Percentiles rank a stretch among this genome's conserved stretches.
phyloP scores from a whole-genome alignment of 2,797 vertebrate genomes.

The Synaphobranchus kaupii region DNA sequence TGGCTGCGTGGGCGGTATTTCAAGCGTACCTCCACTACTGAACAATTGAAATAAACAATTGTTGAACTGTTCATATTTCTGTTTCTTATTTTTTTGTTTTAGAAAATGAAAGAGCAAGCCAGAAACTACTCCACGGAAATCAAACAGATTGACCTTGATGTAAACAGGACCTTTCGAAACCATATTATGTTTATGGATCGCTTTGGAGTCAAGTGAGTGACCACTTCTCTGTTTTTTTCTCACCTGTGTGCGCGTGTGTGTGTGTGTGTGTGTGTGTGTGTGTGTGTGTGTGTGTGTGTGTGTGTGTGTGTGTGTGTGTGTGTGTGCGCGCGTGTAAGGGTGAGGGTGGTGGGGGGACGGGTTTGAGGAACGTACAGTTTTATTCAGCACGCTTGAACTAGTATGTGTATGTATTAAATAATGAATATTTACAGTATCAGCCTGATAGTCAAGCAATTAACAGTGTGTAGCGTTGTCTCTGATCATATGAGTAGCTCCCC shows the following conservation, averaged over 20 bases:
- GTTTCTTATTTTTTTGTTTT: conserved; percentile 29
- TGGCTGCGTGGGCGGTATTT: background rate
- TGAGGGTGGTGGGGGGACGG: too few species aligned
- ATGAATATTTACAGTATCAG: background rate
- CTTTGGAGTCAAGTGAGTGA: conserved; percentile 89
- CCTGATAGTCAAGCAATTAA: background rate
- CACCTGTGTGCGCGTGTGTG: background rate
- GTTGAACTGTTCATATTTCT: background rate
- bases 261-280: background rate
- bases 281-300: too few species aligned
- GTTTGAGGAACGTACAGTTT: too few species aligned
- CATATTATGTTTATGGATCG: conserved; percentile 95
- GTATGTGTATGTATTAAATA: too few species aligned
- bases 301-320: too few species aligned
- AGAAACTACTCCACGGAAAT: conserved; percentile 84
- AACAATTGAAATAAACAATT: background rate
- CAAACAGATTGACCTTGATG: conserved; percentile 91
- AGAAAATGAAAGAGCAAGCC: conserved; percentile 92
- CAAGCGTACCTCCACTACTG: too few species aligned
- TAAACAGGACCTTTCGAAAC: conserved; percentile 92
- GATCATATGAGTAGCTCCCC: background rate
- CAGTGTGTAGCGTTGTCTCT: background rate
- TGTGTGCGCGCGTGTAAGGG: too few species aligned
- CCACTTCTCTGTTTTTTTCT: background rate
- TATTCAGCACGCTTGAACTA: too few species aligned